phyloP scores from a whole-genome alignment of 1,140 invertebrate species.

The Drosophila sulfurigaster region DNA sequence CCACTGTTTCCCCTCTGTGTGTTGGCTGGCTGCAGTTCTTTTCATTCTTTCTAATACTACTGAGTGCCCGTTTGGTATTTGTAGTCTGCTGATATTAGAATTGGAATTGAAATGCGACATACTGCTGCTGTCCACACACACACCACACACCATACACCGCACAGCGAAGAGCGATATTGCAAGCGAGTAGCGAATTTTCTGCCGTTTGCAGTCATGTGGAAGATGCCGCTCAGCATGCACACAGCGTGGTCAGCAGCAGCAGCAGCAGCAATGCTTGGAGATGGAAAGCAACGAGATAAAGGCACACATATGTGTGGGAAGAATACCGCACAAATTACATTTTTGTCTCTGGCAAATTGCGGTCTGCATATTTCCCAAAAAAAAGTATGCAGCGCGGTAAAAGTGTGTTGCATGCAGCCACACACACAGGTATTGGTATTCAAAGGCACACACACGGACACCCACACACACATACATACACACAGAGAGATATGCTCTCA shows the following conservation, averaged over 20 bases:
- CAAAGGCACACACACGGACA: constrained; percentile 43
- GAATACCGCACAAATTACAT: constrained; percentile 53
- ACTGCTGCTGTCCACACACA: neutral
- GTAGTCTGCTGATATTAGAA: constrained; percentile 48
- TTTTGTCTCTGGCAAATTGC: constrained; percentile 51
- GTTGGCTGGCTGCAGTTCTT: constrained; percentile 1
- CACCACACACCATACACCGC: too few species aligned
- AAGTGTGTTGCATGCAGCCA: too few species aligned
- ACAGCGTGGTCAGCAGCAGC: constrained; percentile 41
- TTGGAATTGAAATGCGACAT: constrained; percentile 59
- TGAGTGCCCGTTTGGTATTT: constrained; percentile 43
- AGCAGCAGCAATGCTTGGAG: neutral
- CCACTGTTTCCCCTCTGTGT: constrained; percentile 16
- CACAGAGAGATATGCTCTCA: constrained; percentile 31
- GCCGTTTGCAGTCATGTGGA: constrained; percentile 23
- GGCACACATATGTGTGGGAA: constrained; percentile 24
- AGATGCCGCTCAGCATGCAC: constrained; percentile 33
- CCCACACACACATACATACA: constrained; percentile 41
- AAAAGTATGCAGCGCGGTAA: constrained; percentile 39
- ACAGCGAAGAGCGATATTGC: too few species aligned
- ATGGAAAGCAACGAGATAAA: too few species aligned
- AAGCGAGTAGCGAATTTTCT: constrained; percentile 2
- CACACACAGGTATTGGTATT: constrained; percentile 22
- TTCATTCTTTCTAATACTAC: constrained; percentile 54
- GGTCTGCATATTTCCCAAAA: constrained; percentile 45